phyloP scores from a whole-genome alignment of 2,797 vertebrate genomes.

The Bucorvus abyssinicus region DNA sequence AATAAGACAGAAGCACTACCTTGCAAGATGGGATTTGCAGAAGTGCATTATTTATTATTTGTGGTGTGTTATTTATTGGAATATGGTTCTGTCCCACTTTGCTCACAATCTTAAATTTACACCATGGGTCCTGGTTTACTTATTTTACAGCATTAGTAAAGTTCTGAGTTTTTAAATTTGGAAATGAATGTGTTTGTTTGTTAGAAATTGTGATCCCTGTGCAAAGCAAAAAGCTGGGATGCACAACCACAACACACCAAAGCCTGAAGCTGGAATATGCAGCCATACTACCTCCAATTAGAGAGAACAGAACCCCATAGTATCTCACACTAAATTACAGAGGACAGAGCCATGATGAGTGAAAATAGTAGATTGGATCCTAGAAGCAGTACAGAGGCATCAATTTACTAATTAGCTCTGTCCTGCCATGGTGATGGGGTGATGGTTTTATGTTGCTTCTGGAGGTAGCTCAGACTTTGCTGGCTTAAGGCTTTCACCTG shows the following conservation, averaged over 20 bases:
- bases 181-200: background rate
- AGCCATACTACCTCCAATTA: accelerated
- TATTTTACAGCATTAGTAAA: background rate
- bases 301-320: background rate
- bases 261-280: background rate
- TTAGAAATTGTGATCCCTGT: background rate
- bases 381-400: background rate
- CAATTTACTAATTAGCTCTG: background rate
- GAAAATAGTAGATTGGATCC: background rate
- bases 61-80: background rate
- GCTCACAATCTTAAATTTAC: background rate
- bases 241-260: background rate
- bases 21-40: background rate
- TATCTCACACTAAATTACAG: background rate
- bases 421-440: background rate
- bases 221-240: background rate
- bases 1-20: background rate
- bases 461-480: background rate
- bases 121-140: background rate
- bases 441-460: background rate
- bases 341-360: background rate
- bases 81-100: background rate
- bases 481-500: background rate
- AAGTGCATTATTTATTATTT: background rate
- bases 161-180: background rate